Conservation (phyloP, 2,888 invertebrate species). For the Colostygia pectinataria region DNA sequence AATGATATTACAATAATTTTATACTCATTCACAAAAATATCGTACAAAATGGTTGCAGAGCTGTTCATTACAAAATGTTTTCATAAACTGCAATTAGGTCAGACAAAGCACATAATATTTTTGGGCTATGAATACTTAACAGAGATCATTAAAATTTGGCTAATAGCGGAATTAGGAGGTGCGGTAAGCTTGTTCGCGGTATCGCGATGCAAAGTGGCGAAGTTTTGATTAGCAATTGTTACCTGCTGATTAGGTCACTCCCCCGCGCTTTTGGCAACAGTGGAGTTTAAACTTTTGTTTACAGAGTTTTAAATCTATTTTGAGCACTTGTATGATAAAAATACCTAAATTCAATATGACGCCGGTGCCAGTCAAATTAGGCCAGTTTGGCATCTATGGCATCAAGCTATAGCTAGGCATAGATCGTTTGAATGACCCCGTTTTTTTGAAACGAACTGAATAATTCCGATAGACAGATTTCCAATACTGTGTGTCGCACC, state of each 20-base stretch:
- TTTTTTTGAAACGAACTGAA: neutral
- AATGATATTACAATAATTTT: neutral
- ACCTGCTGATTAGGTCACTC: conserved; percentile 42
- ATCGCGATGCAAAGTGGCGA: conserved; percentile 43
- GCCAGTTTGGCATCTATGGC: conserved; percentile 7
- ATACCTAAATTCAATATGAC: neutral
- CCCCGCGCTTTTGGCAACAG: conserved; percentile 18
- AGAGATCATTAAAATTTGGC: conserved; percentile 26
- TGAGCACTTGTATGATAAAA: too few relatives aligned
- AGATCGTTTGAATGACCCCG: neutral
- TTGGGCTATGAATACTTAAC: conserved; percentile 14
- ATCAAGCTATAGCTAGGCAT: conserved; percentile 8
- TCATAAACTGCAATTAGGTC: conserved; percentile 20
- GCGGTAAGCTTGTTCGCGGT: conserved; percentile 46
- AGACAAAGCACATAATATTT: conserved; percentile 16
- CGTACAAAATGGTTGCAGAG: neutral
- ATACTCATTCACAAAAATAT: neutral
- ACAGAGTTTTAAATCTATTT: too few relatives aligned
- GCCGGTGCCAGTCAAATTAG: conserved; percentile 2
- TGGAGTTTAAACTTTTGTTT: too few relatives aligned
- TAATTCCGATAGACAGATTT: neutral
- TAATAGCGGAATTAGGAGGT: conserved; percentile 31
- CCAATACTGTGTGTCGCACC: neutral
- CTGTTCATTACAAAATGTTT: conserved; percentile 14
- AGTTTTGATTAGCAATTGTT: conserved; percentile 59